Evolutionary conservation across 2,888 invertebrate genomes (phyloP).

Genomic region (Pelosia muscerda): DNA sequence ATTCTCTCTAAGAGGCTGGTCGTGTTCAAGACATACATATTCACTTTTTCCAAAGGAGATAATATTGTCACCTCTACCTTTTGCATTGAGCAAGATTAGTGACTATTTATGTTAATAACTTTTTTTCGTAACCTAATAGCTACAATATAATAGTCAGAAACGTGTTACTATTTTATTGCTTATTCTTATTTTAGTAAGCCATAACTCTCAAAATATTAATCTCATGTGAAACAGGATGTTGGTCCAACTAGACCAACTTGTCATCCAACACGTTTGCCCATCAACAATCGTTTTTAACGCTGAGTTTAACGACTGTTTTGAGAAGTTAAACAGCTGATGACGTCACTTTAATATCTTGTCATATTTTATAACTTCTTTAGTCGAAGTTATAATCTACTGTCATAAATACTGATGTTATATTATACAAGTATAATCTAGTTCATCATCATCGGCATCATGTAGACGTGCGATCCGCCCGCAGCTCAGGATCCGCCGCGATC

Average conservation of each 20-base stretch:
- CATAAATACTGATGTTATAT: background rate
- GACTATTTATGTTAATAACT: too few species aligned
- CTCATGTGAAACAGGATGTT: background rate
- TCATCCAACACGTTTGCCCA: conserved; percentile 13
- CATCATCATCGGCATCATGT: too few species aligned
- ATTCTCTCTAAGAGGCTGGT: too few species aligned
- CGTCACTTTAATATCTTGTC: conserved; percentile 15
- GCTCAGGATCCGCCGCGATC: too few species aligned
- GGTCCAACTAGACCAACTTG: conserved; percentile 8
- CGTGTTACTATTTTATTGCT: background rate
- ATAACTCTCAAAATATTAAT: background rate
- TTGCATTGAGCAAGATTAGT: too few species aligned
- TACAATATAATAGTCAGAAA: conserved; percentile 11
- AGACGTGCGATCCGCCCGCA: too few species aligned
- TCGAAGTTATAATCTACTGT: background rate
- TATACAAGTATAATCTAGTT: too few species aligned
- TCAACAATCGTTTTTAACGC: conserved; percentile 36
- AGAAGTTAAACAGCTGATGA: conserved; percentile 16
- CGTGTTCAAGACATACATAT: too few species aligned
- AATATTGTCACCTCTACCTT: too few species aligned
- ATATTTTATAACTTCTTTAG: conserved; percentile 17
- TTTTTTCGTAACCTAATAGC: background rate
- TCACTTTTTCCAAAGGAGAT: too few species aligned
- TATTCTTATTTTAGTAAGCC: background rate
- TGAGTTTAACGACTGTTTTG: conserved; percentile 17